Evolutionary conservation across 2,888 invertebrate genomes (phyloP).

Genomic region (Zootermopsis nevadensis): DNA sequence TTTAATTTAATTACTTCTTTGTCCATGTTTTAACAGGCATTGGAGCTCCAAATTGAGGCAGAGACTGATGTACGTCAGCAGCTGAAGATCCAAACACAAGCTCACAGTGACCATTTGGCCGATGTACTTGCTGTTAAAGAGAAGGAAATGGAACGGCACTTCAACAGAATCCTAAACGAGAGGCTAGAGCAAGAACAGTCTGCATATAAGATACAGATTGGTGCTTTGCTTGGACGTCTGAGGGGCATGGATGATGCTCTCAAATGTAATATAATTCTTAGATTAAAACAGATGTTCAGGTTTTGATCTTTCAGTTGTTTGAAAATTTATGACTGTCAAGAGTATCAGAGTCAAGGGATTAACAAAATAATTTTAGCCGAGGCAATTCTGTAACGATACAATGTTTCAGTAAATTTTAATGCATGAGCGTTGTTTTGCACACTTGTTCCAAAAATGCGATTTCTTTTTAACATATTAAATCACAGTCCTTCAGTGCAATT

Average conservation of each 20-base stretch:
- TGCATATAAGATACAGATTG: constrained; percentile 76
- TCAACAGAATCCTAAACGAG: constrained; percentile 73
- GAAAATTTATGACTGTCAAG: no score
- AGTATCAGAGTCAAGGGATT: no score
- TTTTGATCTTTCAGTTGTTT: background rate
- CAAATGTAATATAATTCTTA: constrained; percentile 67
- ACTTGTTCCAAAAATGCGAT: no score
- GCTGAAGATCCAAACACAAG: constrained; percentile 85
- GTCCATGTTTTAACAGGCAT: constrained; percentile 63
- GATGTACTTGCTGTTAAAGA: constrained; percentile 75
- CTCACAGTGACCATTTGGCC: constrained; percentile 83
- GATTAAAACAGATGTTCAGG: background rate
- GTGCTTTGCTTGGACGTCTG: constrained; percentile 78
- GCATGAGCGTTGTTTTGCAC: no score
- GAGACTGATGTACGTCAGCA: constrained; percentile 81
- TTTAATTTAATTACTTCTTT: no score
- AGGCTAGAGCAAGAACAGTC: constrained; percentile 75
- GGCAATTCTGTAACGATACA: no score
- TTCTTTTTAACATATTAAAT: no score
- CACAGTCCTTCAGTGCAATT: no score
- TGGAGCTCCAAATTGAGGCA: constrained; percentile 73
- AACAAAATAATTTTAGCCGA: no score
- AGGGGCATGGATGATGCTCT: constrained; percentile 82
- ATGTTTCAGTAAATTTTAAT: no score
- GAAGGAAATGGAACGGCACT: constrained; percentile 67